Base-by-base conservation (phyloP, 2,888 invertebrate species). In the Pardosa pseudoannulata region DNA sequence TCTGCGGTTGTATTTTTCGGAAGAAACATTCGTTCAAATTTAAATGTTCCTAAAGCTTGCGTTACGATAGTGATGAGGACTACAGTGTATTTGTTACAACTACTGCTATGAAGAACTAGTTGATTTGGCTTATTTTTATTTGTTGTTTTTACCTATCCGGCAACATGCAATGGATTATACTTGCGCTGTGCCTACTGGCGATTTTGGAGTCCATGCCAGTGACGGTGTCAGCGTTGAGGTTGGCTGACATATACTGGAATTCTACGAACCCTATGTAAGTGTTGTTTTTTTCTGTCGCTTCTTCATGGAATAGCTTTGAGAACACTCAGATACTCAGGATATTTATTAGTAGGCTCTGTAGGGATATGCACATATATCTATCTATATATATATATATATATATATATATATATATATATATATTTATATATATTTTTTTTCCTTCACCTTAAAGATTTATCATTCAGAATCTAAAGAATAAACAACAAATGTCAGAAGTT, bases 191-290 rank as follows among this genome's bases (percentile, higher is more conserved):
- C 79, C 56, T 50, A 27, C 36, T 71, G 71, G 76, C 56, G 39
- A 71, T 32, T 39, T 78, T 65, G 83, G 72, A 50, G 78, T 83
- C 36, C 75, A 72, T 50, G 83, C 76, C 71, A 56, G 76, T 62
- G 27, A 75, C 73, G 7, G 85, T 85, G 67, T 71, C 85, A 31
- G 67, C 88, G 31, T 79, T 88, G 29, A 79, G 82, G 31, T 75
- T 89, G 41, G 88, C 89, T 23, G 89, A 95, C 93, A 96, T 96
- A 93, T 96, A 96, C 91, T 96, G 96, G 96, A 96, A 96, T 93
- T 96, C 96, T 90, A 95, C 96, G 89, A 96, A 96, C 92, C 96
- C 96, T 92, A 96, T 96, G 94, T 94, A 93, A 93, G 94, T 93
- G 89, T 72, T 36, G 9, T 23, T 73, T 46, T 62, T 31, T n/a